Conservation (phyloP, 2,797 vertebrate species). For the Hoplostethus atlanticus region DNA sequence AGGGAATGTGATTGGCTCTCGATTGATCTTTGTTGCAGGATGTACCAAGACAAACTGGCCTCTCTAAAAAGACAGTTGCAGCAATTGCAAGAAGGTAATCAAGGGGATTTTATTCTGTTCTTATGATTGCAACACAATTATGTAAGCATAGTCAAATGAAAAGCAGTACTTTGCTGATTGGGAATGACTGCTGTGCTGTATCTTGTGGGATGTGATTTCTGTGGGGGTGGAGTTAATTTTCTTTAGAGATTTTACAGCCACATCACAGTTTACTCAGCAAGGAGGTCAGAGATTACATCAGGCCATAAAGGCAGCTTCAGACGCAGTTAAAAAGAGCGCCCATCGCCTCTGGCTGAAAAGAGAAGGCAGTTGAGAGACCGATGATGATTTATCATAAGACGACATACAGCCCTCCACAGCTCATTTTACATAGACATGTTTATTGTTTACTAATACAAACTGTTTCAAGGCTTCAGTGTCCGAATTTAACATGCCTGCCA, state of each 20-base stretch:
- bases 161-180: neutral
- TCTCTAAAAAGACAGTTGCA: conserved; percentile 96
- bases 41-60: conserved; percentile 98
- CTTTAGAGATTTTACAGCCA: neutral
- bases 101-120: neutral
- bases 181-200: conserved; percentile 10
- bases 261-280: neutral
- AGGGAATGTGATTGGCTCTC: neutral
- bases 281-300: conserved; percentile 26
- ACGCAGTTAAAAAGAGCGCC: conserved; percentile 12
- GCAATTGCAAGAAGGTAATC: conserved; percentile 95
- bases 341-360: conserved; percentile 2
- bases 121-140: neutral
- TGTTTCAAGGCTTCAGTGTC: conserved; percentile 13
- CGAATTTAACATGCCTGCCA: too few relatives aligned
- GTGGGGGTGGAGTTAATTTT: neutral
- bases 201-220: conserved; percentile 13
- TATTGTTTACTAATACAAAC: conserved; percentile 26
- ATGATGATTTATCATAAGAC: neutral
- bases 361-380: neutral
- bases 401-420: neutral
- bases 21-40: conserved; percentile 80
- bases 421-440: conserved; percentile 13
- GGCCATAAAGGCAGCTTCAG: conserved; percentile 3
- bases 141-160: too few relatives aligned